Conservation (phyloP, 30 jellyfish, hydroid and myxozoan genomes). For the Sanderia malayensis region DNA sequence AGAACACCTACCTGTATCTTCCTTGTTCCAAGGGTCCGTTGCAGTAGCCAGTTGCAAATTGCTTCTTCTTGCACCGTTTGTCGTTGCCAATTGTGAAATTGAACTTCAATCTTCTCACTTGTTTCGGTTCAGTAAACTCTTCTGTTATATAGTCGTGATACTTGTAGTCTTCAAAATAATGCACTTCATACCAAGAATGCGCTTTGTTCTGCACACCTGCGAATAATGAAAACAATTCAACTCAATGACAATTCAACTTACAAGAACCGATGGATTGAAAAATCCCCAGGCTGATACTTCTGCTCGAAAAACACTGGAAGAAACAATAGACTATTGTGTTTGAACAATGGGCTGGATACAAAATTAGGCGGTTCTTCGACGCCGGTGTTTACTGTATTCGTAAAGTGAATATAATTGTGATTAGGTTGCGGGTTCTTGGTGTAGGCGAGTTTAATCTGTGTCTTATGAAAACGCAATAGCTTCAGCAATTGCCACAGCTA, state of each 20-base stretch:
- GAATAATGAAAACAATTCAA: no score
- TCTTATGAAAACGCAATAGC: not conserved
- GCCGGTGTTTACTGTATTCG: not conserved
- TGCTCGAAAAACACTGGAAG: not conserved
- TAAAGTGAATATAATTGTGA: not conserved
- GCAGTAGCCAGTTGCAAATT: conserved; percentile 31
- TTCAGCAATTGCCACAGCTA: not conserved
- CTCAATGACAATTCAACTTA: no score
- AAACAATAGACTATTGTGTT: no score
- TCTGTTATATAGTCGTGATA: conserved; percentile 30
- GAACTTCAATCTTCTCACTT: conserved; percentile 20
- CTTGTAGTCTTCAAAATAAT: conserved; percentile 43
- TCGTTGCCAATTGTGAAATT: conserved; percentile 49
- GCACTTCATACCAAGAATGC: conserved; percentile 60
- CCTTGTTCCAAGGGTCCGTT: conserved; percentile 49
- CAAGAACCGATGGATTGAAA: no score
- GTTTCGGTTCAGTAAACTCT: conserved; percentile 5
- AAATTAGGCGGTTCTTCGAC: not conserved
- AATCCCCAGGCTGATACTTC: no score
- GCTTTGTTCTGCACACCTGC: conserved; percentile 6
- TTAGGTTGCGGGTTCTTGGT: not conserved
- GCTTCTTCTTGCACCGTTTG: conserved; percentile 16
- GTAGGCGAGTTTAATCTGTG: not conserved
- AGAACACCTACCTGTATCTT: conserved; percentile 37
- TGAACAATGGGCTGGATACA: no score